Conservation (phyloP, 2,113 vertebrate genomes). For the Trematocara macrostoma region DNA sequence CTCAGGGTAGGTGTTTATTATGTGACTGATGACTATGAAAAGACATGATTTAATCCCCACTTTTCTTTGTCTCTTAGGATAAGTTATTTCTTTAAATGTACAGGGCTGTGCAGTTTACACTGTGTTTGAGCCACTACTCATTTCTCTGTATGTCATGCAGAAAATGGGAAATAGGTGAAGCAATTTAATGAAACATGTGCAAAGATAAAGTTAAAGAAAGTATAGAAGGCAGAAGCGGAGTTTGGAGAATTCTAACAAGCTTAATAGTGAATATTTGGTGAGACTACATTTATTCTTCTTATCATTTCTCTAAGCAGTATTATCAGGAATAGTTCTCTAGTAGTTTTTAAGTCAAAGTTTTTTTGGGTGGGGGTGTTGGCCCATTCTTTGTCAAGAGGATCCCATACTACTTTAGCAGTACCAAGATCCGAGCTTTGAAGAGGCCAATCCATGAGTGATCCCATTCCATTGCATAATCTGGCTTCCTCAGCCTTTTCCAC, state of each 20-base stretch:
- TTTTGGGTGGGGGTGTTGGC: not conserved
- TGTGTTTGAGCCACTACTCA: not conserved
- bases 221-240: not conserved
- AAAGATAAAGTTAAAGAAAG: not conserved
- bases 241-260: not conserved
- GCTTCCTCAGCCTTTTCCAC: not conserved
- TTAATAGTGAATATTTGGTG: not conserved
- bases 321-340: not conserved
- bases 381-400: not conserved
- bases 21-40: not conserved
- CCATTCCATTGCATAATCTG: not conserved
- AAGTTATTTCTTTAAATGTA: not conserved
- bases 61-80: not conserved
- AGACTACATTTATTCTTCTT: not conserved
- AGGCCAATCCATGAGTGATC: not conserved
- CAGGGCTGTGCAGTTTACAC: not conserved
- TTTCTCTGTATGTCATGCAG: no score
- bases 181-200: not conserved
- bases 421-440: not conserved
- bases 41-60: not conserved
- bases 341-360: not conserved
- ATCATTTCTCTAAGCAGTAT: not conserved
- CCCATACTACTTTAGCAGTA: not conserved
- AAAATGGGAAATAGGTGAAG: not conserved
- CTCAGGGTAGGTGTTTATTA: not conserved